These are phyloP conservation scores for Amblyjoppa proteus DNA, from an alignment of 2,888 invertebrate species.

Conservation along the genomic window DNA sequence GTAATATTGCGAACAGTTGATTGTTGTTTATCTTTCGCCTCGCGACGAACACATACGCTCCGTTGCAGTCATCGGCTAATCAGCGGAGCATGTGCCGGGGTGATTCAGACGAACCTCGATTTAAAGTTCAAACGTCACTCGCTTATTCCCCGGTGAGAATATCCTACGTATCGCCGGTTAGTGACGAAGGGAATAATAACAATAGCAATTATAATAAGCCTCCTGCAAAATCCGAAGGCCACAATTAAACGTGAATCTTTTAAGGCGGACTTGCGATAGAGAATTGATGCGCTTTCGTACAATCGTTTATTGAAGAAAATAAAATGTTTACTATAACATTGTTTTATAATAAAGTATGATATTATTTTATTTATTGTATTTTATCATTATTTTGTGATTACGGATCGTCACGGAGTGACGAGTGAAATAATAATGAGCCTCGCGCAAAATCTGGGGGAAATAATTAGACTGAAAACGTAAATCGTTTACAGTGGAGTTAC, in stretches of 20 bases:
- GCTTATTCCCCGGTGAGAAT: conserved; percentile 21
- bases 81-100: conserved; percentile 34
- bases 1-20: conserved; percentile 4
- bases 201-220: conserved; percentile 40
- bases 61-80: conserved; percentile 43
- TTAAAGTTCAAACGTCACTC: conserved; percentile 18
- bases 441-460: no score
- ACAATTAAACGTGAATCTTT: neutral
- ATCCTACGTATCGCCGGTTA: conserved; percentile 41
- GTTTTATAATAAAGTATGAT: no score
- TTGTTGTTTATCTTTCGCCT: conserved; percentile 2
- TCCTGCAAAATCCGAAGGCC: conserved; percentile 27
- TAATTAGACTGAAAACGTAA: no score
- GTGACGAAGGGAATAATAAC: neutral
- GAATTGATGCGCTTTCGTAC: neutral
- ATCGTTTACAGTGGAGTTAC: no score
- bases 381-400: no score
- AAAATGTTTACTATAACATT: no score
- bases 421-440: no score
- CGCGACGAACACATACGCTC: neutral
- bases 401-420: no score
- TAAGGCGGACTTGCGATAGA: neutral
- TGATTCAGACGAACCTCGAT: conserved; percentile 38
- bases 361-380: no score
- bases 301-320: neutral